These are phyloP conservation scores for Erebia aethiops DNA, from an alignment of 2,888 invertebrate species.

Conservation along the genomic window DNA sequence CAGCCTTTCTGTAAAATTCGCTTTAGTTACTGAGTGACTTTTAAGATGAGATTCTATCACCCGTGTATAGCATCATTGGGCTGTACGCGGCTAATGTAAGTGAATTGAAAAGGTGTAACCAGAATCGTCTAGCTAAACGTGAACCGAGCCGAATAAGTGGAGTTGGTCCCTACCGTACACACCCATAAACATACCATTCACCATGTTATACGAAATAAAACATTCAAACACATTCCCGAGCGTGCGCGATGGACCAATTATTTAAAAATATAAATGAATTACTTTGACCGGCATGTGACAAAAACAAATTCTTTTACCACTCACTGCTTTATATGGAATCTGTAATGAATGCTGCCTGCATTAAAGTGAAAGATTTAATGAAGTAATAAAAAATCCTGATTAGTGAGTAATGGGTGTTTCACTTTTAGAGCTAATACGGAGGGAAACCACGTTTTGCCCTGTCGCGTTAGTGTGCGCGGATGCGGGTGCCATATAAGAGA, in stretches of 20 bases:
- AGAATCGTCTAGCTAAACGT: no score
- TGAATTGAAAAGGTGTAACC: no score
- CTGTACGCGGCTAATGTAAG: no score
- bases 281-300: neutral
- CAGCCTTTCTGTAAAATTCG: no score
- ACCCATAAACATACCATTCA: constrained; percentile 3
- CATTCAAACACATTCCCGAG: neutral
- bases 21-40: no score
- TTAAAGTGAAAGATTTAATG: neutral
- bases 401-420: neutral
- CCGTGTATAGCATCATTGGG: no score
- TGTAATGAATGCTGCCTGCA: neutral
- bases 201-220: constrained; percentile 1
- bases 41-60: no score
- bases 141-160: no score
- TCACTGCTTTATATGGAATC: constrained; percentile 1
- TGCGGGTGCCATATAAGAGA: no score
- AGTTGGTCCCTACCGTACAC: neutral
- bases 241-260: neutral
- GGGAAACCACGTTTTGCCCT: neutral
- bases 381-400: neutral
- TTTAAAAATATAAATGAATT: constrained; percentile 6
- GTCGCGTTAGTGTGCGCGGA: no score
- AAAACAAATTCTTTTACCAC: neutral
- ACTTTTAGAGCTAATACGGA: neutral